phyloP scores from a whole-genome alignment of 2,113 vertebrate species.

The Oriolus oriolus region DNA sequence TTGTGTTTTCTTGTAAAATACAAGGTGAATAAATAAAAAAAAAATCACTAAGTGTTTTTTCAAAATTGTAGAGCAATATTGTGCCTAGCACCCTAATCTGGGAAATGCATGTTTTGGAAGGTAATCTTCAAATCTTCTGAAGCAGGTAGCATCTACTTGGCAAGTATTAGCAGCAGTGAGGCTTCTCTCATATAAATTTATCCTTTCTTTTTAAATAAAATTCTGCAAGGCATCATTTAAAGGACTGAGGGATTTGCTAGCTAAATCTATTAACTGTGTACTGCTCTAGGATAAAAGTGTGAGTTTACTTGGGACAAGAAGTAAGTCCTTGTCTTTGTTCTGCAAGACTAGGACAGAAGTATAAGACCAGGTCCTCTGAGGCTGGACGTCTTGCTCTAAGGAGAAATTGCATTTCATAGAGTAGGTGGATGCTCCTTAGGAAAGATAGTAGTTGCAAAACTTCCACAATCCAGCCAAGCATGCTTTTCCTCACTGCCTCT shows the following conservation, averaged over 20 bases:
- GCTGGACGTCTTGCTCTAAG: background rate
- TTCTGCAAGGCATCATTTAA: background rate
- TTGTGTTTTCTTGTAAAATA: background rate
- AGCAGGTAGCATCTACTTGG: background rate
- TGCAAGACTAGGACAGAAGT: background rate
- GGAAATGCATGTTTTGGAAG: background rate
- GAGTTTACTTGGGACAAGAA: background rate
- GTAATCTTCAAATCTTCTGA: background rate
- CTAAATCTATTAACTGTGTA: background rate
- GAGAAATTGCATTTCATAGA: background rate
- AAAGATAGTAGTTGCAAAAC: background rate
- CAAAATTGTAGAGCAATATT: background rate
- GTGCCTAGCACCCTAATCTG: background rate
- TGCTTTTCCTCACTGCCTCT: background rate
- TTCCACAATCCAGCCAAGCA: background rate
- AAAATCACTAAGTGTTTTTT: background rate
- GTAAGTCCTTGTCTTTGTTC: background rate
- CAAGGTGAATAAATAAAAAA: background rate
- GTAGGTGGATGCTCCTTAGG: background rate
- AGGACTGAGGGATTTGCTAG: background rate
- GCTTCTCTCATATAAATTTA: background rate
- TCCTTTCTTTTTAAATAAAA: background rate
- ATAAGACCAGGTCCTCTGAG: background rate
- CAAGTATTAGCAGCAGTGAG: background rate
- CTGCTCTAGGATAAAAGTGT: background rate